Conservation (phyloP, 1,140 invertebrate genomes). For the Hydropsyche tenuis region DNA sequence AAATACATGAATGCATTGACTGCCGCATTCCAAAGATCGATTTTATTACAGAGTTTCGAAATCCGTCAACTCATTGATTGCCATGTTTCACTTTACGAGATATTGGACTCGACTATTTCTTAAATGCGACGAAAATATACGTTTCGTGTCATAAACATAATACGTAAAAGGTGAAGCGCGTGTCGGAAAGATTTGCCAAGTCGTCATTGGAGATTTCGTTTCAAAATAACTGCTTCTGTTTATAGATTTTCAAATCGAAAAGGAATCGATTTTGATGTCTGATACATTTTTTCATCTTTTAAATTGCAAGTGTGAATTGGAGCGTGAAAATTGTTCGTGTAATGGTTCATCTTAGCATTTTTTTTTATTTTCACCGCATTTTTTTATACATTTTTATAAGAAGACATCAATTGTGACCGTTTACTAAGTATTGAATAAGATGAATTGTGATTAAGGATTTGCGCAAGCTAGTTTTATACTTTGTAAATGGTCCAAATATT, state of each 20-base stretch:
- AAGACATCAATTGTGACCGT: background rate
- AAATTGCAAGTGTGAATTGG: background rate
- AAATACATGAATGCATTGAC: background rate
- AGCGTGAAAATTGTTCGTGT: conserved; percentile 6
- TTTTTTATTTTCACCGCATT: background rate
- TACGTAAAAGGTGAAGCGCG: too few relatives aligned
- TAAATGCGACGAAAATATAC: background rate
- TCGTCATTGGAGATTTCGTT: background rate
- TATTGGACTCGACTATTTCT: background rate
- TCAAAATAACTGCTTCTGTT: background rate
- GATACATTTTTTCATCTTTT: too few relatives aligned
- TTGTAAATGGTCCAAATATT: too few relatives aligned
- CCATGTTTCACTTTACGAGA: background rate
- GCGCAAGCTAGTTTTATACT: too few relatives aligned
- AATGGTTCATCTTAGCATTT: background rate
- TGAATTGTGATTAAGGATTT: background rate
- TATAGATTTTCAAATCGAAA: background rate
- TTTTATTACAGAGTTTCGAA: conserved; percentile 6
- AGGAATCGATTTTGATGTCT: too few relatives aligned
- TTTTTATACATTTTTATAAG: background rate
- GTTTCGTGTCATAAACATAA: too few relatives aligned
- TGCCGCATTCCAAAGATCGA: conserved; percentile 11
- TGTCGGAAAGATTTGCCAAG: conserved; percentile 8
- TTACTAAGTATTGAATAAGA: background rate
- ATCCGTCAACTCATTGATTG: background rate